Evolutionary conservation across 1,140 invertebrate genomes (phyloP).

Genomic region (Saccostrea glomerata): DNA sequence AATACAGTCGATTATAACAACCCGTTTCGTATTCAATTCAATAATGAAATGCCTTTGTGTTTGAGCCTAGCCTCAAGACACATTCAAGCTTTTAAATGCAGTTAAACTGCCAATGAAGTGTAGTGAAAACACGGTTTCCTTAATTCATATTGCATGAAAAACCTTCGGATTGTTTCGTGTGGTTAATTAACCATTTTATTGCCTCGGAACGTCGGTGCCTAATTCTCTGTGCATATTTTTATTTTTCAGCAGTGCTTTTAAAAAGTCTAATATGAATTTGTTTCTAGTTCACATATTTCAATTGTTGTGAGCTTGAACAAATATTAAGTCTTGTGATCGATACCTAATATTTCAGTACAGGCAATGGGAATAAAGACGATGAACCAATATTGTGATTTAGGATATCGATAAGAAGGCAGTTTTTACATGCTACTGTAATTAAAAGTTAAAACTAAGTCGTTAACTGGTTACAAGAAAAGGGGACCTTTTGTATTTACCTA

Average conservation of each 20-base stretch:
- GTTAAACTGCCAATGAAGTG: slow-evolving; percentile 4
- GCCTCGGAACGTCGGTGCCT: background rate
- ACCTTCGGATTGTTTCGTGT: background rate
- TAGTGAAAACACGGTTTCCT: background rate
- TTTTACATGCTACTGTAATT: background rate
- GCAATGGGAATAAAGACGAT: background rate
- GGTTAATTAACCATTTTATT: background rate
- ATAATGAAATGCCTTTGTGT: background rate
- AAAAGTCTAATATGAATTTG: background rate
- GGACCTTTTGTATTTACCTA: background rate
- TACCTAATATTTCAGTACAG: background rate
- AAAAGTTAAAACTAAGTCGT: slow-evolving; percentile 5
- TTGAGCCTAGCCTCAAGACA: background rate
- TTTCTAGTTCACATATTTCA: background rate
- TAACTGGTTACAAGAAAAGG: background rate
- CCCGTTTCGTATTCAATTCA: background rate
- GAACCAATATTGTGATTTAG: slow-evolving; percentile 26
- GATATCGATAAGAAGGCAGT: slow-evolving; percentile 1
- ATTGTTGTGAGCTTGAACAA: background rate
- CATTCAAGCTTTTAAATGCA: background rate
- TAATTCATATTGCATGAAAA: background rate
- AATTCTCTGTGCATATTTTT: background rate
- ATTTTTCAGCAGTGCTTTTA: background rate
- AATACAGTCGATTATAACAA: background rate
- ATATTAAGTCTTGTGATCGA: background rate